These are phyloP conservation scores for Folsomia candida DNA, from an alignment of 2,888 invertebrate species.

Conservation along the genomic window DNA sequence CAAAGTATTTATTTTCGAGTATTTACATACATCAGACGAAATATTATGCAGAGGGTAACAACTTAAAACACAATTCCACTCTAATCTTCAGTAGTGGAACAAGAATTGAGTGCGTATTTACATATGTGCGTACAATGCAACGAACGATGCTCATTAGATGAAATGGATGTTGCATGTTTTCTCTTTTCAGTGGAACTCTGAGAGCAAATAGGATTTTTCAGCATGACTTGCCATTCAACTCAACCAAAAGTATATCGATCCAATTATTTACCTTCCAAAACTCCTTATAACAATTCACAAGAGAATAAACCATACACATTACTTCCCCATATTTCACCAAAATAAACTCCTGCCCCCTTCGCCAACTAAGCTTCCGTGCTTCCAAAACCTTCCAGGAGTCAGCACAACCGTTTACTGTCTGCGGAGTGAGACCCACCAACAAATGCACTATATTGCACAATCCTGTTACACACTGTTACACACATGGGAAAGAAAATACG, in stretches of 20 bases:
- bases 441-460: background rate
- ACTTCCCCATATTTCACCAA: conserved; percentile 21
- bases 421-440: background rate
- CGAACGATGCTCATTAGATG: conserved; percentile 45
- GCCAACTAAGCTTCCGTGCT: background rate
- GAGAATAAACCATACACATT: conserved; percentile 10
- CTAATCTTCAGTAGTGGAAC: background rate
- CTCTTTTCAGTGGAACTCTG: conserved; percentile 14
- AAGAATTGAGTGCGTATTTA: too few species aligned
- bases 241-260: conserved; percentile 46
- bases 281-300: conserved; percentile 21
- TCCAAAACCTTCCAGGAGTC: background rate
- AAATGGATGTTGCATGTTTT: conserved; percentile 50
- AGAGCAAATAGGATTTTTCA: conserved; percentile 41
- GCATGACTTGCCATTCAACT: conserved; percentile 39
- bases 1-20: too few species aligned
- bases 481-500: background rate
- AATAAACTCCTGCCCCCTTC: background rate
- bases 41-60: too few species aligned
- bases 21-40: too few species aligned
- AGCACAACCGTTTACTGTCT: background rate
- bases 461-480: background rate
- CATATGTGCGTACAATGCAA: too few species aligned
- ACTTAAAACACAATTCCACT: background rate
- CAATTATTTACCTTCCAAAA: conserved; percentile 41